phyloP scores from a whole-genome alignment of 2,888 invertebrate species.

The Apoda limacodes region DNA sequence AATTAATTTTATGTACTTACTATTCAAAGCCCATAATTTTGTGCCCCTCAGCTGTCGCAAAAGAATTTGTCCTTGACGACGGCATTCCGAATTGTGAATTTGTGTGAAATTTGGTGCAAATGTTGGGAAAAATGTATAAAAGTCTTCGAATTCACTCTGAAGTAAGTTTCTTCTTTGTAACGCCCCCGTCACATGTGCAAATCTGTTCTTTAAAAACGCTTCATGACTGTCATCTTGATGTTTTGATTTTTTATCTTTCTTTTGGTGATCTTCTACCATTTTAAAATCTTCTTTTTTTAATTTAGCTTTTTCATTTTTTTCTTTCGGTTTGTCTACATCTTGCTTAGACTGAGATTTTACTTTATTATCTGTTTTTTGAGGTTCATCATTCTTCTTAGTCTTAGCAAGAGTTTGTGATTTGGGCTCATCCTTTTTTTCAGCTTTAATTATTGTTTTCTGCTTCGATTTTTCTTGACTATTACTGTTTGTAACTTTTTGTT shows the following conservation, averaged over 20 bases:
- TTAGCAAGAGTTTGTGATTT: constrained; percentile 1
- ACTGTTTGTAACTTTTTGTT: neutral
- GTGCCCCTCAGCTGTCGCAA: constrained; percentile 75
- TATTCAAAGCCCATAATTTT: constrained; percentile 79
- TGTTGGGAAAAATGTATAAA: constrained; percentile 74
- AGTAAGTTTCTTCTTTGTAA: constrained; percentile 51
- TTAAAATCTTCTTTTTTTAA: constrained; percentile 11
- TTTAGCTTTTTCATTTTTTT: constrained; percentile 7
- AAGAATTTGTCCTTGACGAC: constrained; percentile 76
- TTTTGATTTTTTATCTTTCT: constrained; percentile 16
- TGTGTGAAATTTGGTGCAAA: constrained; percentile 77
- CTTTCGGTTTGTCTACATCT: neutral
- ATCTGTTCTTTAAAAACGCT: neutral
- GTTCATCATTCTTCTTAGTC: constrained; percentile 20
- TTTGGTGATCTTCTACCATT: constrained; percentile 11
- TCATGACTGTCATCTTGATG: constrained; percentile 16
- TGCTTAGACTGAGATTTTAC: constrained; percentile 12
- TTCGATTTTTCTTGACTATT: neutral
- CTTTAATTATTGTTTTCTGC: neutral
- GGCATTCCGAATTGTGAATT: constrained; percentile 73
- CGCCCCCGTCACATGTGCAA: constrained; percentile 39
- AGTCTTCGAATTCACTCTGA: constrained; percentile 70
- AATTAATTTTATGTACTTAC: too few species aligned
- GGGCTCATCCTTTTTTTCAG: neutral
- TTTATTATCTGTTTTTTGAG: constrained; percentile 20